These are phyloP conservation scores for Phytoseiulus persimilis DNA, from an alignment of 2,888 invertebrate genomes.

Conservation along the genomic window DNA sequence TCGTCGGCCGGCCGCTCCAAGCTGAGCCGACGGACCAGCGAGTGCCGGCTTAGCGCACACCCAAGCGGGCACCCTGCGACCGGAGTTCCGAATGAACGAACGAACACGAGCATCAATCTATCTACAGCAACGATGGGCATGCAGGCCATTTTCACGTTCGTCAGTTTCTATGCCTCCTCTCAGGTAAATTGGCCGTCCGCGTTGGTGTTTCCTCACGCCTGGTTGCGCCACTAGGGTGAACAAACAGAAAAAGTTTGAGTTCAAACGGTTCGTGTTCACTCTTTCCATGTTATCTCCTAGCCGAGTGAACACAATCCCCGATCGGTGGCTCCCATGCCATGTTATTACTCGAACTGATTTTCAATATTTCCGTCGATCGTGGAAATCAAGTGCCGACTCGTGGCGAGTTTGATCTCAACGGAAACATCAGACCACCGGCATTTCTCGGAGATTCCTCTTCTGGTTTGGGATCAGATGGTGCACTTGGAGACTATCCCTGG, in stretches of 20 bases:
- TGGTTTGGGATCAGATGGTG: no score
- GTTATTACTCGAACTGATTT: no score
- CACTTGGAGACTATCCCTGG: no score
- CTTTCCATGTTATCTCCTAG: no score
- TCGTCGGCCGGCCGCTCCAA: not conserved
- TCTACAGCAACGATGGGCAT: not conserved
- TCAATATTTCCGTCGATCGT: no score
- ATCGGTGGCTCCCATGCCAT: no score
- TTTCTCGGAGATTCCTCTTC: no score
- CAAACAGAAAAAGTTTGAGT: not conserved
- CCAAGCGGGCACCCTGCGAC: not conserved
- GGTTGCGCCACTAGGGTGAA: not conserved
- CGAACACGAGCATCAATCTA: not conserved
- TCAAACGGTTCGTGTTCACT: no score
- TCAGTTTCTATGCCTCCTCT: not conserved
- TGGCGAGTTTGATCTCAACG: no score
- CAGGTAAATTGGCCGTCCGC: not conserved
- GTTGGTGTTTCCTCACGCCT: not conserved
- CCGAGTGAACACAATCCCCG: no score
- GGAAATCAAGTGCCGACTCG: no score
- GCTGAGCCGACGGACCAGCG: not conserved
- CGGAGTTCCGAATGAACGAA: not conserved
- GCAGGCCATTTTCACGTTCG: not conserved
- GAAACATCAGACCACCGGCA: no score
- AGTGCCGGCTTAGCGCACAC: not conserved